These are phyloP conservation scores for Orestias chungarensis DNA, from an alignment of 2,797 vertebrate species.

Conservation along the genomic window DNA sequence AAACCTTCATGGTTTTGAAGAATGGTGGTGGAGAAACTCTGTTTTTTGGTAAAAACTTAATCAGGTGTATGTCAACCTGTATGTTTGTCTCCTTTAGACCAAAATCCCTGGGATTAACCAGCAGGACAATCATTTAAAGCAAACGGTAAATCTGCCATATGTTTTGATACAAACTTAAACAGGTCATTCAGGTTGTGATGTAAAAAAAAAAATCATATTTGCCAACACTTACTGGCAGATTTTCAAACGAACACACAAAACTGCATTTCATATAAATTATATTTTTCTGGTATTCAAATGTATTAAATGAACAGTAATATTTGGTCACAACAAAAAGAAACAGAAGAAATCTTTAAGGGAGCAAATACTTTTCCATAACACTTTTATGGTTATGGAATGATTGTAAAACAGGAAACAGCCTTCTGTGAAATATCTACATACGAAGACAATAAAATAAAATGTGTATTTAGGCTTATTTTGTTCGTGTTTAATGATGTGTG, in stretches of 20 bases:
- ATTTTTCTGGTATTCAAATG: not conserved
- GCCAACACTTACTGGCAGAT: too few relatives aligned
- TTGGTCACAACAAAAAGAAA: not conserved
- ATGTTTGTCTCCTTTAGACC: too few relatives aligned
- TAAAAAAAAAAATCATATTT: too few relatives aligned
- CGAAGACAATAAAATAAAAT: constrained; percentile 32
- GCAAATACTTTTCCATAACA: not conserved
- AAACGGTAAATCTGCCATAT: not conserved
- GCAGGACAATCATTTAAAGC: not conserved
- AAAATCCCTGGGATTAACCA: not conserved
- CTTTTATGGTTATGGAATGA: constrained; percentile 37
- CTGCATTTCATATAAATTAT: not conserved
- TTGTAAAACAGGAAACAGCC: constrained; percentile 38
- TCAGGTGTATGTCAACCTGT: too few relatives aligned
- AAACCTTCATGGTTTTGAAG: too few relatives aligned
- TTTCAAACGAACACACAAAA: too few relatives aligned
- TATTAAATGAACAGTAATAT: not conserved
- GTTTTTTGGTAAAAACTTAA: too few relatives aligned
- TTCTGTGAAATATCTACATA: constrained; percentile 45
- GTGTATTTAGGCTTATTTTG: not conserved
- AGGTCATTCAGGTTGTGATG: too few relatives aligned
- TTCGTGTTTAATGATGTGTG: constrained; percentile 25
- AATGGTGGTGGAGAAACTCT: too few relatives aligned
- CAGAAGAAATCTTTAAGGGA: not conserved
- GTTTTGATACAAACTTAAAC: too few relatives aligned